Evolutionary conservation across 2,888 invertebrate species (phyloP), one percentile per base, ranked within the genome.

Genomic region (Epirrhoe alternata): DNA sequence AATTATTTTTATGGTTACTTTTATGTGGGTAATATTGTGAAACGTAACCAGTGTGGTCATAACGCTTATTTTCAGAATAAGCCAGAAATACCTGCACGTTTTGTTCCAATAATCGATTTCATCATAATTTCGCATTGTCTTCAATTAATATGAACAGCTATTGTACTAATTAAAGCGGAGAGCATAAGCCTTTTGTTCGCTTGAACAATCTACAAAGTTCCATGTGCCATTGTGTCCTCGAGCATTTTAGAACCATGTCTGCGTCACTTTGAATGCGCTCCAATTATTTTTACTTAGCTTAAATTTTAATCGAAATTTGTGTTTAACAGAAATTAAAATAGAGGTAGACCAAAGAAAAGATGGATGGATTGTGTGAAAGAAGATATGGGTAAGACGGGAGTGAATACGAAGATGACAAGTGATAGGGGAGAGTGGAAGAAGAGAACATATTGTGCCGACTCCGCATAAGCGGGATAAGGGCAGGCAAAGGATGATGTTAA

Each of bases 161-260:
- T 70, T 72, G 68, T 74, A 60, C 65, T 69, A 68, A 72, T 74
- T 71, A 71, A 70, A 71, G 69, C 55, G 55, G 52, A 65, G 53
- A 51, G 42, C 66, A 61, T 64, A n/a, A 61, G 63, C 70, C 69
- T 74, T 72, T 74, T 73, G 70, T 73, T 63, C 57, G 59, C 64
- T 42, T 59, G 66, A 24, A 42, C 55, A 49, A 63, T 66, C 31
- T 55, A 68, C 35, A 42, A 58, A 62, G 70, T 68, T 70, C 64
- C 70, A 64, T 56, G 63, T 69, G 70, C 66, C 64, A 70, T 72
- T 80, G 73, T 79, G 76, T 77, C 81, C 79, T 66, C 71, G 61
- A 77, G 78, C 75, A 53, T n/a, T 62, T 60, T 60, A 60, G 68
- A 33, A 52, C 45, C 42, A 8, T n/a, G 54, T 35, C 33, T 55